Base-by-base conservation (phyloP, 2,888 invertebrate genomes). In the Tenthredo distinguenda region DNA sequence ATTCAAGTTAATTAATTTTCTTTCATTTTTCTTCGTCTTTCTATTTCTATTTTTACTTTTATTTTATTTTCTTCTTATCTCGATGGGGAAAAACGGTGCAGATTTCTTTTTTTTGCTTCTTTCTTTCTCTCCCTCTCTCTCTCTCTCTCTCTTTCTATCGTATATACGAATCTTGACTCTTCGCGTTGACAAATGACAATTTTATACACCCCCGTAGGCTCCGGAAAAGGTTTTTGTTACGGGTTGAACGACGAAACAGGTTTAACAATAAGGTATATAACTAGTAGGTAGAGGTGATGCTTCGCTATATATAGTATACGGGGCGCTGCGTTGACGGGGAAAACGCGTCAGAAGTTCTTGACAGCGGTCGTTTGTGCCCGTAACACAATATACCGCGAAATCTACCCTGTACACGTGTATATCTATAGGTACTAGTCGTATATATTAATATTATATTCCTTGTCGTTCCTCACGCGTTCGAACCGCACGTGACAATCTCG, bases 301-400 rank as follows among this genome's bases (percentile, higher is more conserved):
- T 55, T 18, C 31, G 1, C 18, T 50, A 50, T 77, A 50, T 31
- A 55, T n/a, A 10, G 10, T 77, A 50, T 31, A 55, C 34, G n/a
- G 10, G 34, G 10, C 0, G 26, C 37, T 47, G 26, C 40, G 34
- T 77, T 40, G 79, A 62, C 62, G 79, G 18, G 77, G 77, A 50
- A 81, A 83, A 65, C 68, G 83, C 50, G 83, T 83, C 83, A 83
- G 68, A 71, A 83, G 83, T 83, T 83, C 37, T 31, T 50, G 83
- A 83, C 83, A 83, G 83, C 83, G 79, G 83, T 83, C 68, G 83
- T 83, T 83, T 83, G 83, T 83, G 83, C 26, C 40, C 31, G 68
- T 21, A 26, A n/a, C n/a, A 68, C 34, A 81, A 34, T n/a, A 40
- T 58, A 58, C 34, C 62, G 79, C 79, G 58, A 62, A 77, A 62